Evolutionary conservation across 2,113 vertebrate species (phyloP), one percentile per base, ranked within the genome.

Genomic region (Sminthopsis crassicaudata): DNA sequence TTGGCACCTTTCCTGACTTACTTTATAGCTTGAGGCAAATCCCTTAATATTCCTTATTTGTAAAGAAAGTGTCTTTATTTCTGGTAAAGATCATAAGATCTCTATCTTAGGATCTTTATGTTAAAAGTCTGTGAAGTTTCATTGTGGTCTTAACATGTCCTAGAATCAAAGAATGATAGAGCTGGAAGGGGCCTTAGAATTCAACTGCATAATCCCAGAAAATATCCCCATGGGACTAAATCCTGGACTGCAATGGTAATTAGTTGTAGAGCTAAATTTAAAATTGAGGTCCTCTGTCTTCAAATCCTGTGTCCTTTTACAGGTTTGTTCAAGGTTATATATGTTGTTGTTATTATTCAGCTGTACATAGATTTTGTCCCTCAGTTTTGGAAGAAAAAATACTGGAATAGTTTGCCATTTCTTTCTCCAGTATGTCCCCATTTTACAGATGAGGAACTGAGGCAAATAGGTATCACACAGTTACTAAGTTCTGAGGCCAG

Each of bases 131-230:
- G 95, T 94, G 53, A 93, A 96, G 89, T 93, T 96, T 92, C 95
- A 96, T 91, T 97, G 90, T 95, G 16, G 90, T 96, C 89, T 95
- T 96, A 91, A 97, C 95, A 95, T 96, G 94, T 95, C 53, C 92
- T 92, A 76, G 16, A 76, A 42, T 76, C 67, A 76, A 76, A 42
- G 6, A n/a, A 22, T 42, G 36, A 42, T 42, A 76, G 67, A 76
- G 16, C 36, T n/a, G 14, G 36, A 42, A 42, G 36, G 19, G n/a
- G 2, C 67, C 67, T 42, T 76, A 76, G 19, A 76, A 76, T 42
- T 42, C 67, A 76, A 16, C 16, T 42, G 19, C 1, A 1, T 16
- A 76, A n/a, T 14, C 60, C 60, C 30, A 67, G 60, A 67, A 36
- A n/a, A 67, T 67, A 14, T n/a, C 36, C 60, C 30, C 12, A 36